phyloP scores from a whole-genome alignment of 2,888 invertebrate species.

The Sminthurinus aureus region DNA sequence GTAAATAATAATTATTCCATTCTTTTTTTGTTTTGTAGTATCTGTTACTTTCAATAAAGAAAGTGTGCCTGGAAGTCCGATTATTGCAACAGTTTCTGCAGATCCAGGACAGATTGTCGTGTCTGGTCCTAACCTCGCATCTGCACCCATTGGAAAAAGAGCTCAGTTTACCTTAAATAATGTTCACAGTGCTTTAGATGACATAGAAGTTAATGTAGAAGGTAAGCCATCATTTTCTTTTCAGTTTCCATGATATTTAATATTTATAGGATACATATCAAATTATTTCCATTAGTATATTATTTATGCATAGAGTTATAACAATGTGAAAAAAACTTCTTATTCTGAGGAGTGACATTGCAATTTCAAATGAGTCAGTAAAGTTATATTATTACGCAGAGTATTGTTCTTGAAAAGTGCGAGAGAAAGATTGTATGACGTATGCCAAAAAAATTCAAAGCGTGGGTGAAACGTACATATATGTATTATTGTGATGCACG shows the following conservation, averaged over 20 bases:
- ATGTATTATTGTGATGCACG: too few relatives aligned
- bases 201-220: conserved; percentile 96
- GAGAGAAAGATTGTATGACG: too few relatives aligned
- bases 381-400: too few relatives aligned
- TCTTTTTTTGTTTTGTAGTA: conserved; percentile 62
- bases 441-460: too few relatives aligned
- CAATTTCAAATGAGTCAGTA: too few relatives aligned
- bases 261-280: too few relatives aligned
- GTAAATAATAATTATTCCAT: too few relatives aligned
- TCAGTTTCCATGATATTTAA: neutral
- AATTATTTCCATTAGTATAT: neutral
- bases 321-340: neutral
- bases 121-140: conserved; percentile 69
- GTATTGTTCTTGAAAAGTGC: too few relatives aligned
- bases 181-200: conserved; percentile 82
- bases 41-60: conserved; percentile 98
- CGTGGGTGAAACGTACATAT: neutral
- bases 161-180: conserved; percentile 68
- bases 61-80: conserved; percentile 84
- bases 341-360: too few relatives aligned
- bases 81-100: conserved; percentile 77
- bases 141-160: conserved; percentile 67
- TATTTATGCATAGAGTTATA: neutral
- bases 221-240: conserved; percentile 70
- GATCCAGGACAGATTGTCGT: conserved; percentile 70